Evolutionary conservation across 2,113 vertebrate species (phyloP).

Genomic region (Spea bombifrons): DNA sequence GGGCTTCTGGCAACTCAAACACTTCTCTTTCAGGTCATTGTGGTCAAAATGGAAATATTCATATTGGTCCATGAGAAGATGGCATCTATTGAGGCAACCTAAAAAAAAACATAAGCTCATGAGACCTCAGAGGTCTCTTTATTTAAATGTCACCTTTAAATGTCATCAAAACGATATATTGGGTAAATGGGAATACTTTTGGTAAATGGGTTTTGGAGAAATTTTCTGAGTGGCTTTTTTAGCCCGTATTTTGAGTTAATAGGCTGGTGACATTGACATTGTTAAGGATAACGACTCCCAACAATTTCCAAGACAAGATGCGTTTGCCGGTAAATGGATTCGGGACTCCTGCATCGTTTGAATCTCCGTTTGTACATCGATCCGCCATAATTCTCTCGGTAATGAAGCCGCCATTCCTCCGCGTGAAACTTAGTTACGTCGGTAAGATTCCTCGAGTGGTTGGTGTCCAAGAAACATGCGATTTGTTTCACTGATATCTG

Average conservation of each 20-base stretch:
- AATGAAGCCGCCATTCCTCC: background rate
- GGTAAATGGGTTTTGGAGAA: no score
- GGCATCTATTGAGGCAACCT: no score
- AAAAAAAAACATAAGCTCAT: no score
- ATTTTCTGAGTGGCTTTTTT: background rate
- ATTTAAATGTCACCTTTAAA: no score
- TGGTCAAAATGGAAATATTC: no score
- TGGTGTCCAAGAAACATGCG: conserved; percentile 10
- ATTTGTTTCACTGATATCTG: background rate
- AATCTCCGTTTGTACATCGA: conserved; percentile 66
- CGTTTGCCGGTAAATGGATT: conserved; percentile 76
- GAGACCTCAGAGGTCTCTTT: no score
- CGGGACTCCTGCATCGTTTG: conserved; percentile 62
- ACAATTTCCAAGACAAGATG: conserved; percentile 76
- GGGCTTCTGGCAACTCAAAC: no score
- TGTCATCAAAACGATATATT: no score
- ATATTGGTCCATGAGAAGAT: no score
- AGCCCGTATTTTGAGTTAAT: conserved; percentile 69
- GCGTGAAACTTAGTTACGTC: conserved; percentile 36
- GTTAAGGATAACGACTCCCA: conserved; percentile 72
- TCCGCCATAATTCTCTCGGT: conserved; percentile 51
- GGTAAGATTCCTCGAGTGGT: conserved; percentile 7
- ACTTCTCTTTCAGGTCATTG: no score
- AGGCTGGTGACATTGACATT: conserved; percentile 59
- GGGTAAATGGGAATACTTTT: no score